Evolutionary conservation across 2,888 invertebrate genomes (phyloP), one percentile per base, ranked within the genome.

Genomic region (Nomada hirtipes): DNA sequence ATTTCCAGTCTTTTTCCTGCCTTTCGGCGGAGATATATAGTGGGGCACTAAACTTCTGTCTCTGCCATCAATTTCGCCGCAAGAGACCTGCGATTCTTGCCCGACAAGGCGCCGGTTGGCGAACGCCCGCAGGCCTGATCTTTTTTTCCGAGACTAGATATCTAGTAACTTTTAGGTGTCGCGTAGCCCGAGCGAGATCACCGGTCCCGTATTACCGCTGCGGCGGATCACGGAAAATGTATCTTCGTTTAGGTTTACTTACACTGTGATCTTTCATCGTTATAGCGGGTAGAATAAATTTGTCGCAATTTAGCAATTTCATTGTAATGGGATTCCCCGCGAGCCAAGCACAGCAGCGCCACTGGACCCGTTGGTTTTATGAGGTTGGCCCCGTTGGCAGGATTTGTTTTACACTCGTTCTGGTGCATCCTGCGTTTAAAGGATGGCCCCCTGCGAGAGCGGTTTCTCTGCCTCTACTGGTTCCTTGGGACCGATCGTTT

Each of bases 1-100:
- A 64, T 73, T 69, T 57, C 76, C 69, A 72, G 63, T 73, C 55
- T 74, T 79, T 79, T 79, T 70, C 81, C 71, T 57, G 69, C 67
- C 72, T 78, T 61, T 79, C 72, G 81, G 42, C 75, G 72, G 73
- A 88, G 90, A 91, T 89, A 90, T 91, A 91, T 91, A 87, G 90
- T 76, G 71, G 86, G 82, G 84, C 87, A 87, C 90, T 91, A 90
- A 91, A 90, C 90, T 91, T 91, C 89, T 90, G 89, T 90, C 90
- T 89, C 88, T 86, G 85, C 90, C 91, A 91, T 91, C 91, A 91
- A 91, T 91, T 91, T 88, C 82, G 79, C 81, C 85, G 86, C 82
- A 86, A 85, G 87, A 89, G 90, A 87, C 90, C 81, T 79, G 86
- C 83, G 84, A 85, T 88, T 84, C 88, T 67, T 68, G 67, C 67